Percentiles rank a stretch among this genome's conserved stretches.
phyloP scores from a whole-genome alignment of 2,113 vertebrate species.

The Macquaria ambigua region DNA sequence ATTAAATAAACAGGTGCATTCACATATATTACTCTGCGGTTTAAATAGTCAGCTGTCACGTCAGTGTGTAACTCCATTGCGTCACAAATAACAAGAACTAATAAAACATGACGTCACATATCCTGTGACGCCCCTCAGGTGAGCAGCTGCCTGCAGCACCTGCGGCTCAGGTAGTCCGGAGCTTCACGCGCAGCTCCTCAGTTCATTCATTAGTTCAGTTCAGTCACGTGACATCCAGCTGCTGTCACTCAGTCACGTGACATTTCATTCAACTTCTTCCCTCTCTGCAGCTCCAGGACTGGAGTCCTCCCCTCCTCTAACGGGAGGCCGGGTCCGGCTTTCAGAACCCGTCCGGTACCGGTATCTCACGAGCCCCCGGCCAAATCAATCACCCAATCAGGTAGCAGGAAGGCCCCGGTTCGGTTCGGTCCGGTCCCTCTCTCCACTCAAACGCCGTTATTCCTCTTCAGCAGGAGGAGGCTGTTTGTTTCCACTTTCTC shows the following conservation, averaged over 20 bases:
- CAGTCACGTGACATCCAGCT: conserved; percentile 36
- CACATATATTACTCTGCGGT: conserved; percentile 42
- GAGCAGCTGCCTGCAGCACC: conserved; percentile 32
- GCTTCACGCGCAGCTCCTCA: conserved; percentile 26
- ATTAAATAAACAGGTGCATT: not conserved
- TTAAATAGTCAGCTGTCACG: conserved; percentile 27
- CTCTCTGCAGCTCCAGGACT: conserved; percentile 40
- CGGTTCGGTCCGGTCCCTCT: conserved; percentile 3
- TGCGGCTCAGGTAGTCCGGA: conserved; percentile 4
- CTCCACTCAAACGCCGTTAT: conserved; percentile 36
- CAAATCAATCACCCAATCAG: not conserved
- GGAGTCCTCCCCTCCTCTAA: not conserved
- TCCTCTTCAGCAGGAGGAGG: conserved; percentile 51
- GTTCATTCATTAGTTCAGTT: conserved; percentile 1
- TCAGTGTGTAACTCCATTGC: not conserved
- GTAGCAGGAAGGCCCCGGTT: conserved; percentile 10
- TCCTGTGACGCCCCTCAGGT: no score
- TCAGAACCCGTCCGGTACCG: conserved; percentile 24
- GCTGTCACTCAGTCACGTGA: conserved; percentile 21
- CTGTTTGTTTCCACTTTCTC: conserved; percentile 46
- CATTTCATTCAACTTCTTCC: not conserved
- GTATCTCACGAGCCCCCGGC: not conserved
- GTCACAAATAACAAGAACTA: not conserved
- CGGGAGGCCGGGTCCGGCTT: conserved; percentile 2
- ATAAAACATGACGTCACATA: not conserved